These are phyloP conservation scores for Malthinus flaveolus DNA, from an alignment of 2,888 invertebrate genomes.

Conservation along the genomic window DNA sequence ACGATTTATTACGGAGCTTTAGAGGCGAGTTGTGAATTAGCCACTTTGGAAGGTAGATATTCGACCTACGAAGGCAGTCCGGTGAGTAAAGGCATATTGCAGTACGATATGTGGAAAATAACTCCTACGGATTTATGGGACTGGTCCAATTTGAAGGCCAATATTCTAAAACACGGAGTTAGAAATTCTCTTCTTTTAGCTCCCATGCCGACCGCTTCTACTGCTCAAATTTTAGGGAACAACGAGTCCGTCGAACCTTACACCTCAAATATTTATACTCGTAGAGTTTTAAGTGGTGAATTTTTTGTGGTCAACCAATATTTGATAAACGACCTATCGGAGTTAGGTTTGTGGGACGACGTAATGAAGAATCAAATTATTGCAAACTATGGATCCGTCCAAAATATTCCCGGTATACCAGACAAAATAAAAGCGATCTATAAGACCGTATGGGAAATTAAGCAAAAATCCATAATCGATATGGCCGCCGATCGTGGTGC, in stretches of 20 bases:
- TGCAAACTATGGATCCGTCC: constrained; percentile 89
- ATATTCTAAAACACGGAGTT: constrained; percentile 86
- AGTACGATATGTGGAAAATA: constrained; percentile 97
- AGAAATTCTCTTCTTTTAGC: constrained; percentile 89
- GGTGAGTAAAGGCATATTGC: constrained; percentile 92
- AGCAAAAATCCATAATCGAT: constrained; percentile 88
- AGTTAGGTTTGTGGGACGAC: constrained; percentile 89
- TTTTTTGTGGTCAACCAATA: constrained; percentile 97
- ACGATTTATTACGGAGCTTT: constrained; percentile 97
- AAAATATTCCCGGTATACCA: constrained; percentile 84
- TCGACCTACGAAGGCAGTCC: constrained; percentile 91
- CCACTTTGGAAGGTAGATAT: constrained; percentile 82
- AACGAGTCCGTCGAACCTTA: constrained; percentile 99
- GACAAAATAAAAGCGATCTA: constrained; percentile 83
- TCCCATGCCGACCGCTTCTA: constrained; percentile 99
- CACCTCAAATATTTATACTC: constrained; percentile 94
- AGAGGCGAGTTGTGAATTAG: constrained; percentile 94
- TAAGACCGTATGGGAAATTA: constrained; percentile 97
- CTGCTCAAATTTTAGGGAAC: constrained; percentile 98
- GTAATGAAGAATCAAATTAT: constrained; percentile 95
- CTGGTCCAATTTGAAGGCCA: constrained; percentile 80
- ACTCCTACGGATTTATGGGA: constrained; percentile 86
- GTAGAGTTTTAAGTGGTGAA: constrained; percentile 93
- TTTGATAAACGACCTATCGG: constrained; percentile 88
- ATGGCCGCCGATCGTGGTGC: constrained; percentile 99